phyloP scores from a whole-genome alignment of 2,888 invertebrate species.

The Stenchaetothrips biformis region DNA sequence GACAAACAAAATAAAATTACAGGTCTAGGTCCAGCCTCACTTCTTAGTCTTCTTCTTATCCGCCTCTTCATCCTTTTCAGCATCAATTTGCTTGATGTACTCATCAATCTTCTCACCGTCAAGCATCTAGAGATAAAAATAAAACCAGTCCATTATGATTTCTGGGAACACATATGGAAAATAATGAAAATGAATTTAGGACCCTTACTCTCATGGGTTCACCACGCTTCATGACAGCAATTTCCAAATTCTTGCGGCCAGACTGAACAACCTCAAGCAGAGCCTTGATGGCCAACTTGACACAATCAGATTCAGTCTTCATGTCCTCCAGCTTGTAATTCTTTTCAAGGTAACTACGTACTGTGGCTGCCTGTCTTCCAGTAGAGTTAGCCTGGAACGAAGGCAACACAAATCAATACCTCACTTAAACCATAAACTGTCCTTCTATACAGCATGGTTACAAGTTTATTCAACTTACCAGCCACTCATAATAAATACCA shows the following conservation, averaged over 20 bases:
- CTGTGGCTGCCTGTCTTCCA: conserved; percentile 96
- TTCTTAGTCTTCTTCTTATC: conserved; percentile 94
- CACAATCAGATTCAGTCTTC: conserved; percentile 73
- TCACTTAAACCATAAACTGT: not conserved
- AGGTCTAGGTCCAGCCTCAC: conserved; percentile 36
- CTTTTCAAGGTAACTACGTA: conserved; percentile 96
- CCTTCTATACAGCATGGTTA: not conserved
- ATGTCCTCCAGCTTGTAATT: conserved; percentile 88
- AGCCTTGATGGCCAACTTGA: conserved; percentile 93
- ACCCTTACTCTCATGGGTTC: conserved; percentile 48
- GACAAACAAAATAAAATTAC: conserved; percentile 19
- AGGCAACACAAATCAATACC: not conserved
- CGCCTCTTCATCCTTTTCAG: conserved; percentile 95
- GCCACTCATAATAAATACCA: conserved; percentile 99
- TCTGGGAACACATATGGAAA: not conserved
- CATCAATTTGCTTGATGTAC: conserved; percentile 92
- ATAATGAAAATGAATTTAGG: not conserved
- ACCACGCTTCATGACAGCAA: conserved; percentile 87
- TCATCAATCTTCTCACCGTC: conserved; percentile 87
- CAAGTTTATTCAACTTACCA: conserved; percentile 49
- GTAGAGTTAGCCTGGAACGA: conserved; percentile 81
- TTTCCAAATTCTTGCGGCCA: conserved; percentile 97
- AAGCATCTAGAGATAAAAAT: conserved; percentile 64
- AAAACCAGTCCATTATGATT: not conserved
- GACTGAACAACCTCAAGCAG: conserved; percentile 97